Evolutionary conservation across 2,888 invertebrate species (phyloP).

Genomic region (Copidosoma aretas): DNA sequence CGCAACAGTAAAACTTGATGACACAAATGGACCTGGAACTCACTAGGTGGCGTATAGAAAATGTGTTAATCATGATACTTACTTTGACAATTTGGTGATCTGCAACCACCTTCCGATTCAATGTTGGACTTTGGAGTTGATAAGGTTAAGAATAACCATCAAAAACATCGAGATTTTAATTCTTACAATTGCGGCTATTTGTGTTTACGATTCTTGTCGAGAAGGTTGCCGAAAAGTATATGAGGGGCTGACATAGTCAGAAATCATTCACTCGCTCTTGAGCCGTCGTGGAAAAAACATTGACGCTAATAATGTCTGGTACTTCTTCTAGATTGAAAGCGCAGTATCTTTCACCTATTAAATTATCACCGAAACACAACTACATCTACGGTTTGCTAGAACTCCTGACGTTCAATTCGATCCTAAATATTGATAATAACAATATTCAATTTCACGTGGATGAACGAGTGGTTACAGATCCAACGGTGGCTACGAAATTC

Average conservation of each 20-base stretch:
- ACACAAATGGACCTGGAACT: conserved; percentile 40
- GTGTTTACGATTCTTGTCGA: not conserved
- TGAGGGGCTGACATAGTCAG: not conserved
- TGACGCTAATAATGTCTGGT: not conserved
- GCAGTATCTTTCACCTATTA: not conserved
- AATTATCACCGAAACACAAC: not conserved
- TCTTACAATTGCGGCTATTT: no score
- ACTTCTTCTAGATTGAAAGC: not conserved
- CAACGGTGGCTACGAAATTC: conserved; percentile 8
- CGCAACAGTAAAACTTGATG: conserved; percentile 44
- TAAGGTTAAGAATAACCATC: conserved; percentile 39
- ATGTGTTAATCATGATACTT: conserved; percentile 19
- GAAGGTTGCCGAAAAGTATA: not conserved
- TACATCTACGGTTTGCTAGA: conserved; percentile 1
- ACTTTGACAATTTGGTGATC: conserved; percentile 43
- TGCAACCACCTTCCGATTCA: conserved; percentile 7
- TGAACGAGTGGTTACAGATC: not conserved
- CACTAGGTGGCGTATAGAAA: conserved; percentile 46
- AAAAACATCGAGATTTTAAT: conserved; percentile 41
- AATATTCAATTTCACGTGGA: conserved; percentile 22
- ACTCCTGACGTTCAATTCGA: conserved; percentile 3
- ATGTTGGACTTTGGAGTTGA: conserved; percentile 8
- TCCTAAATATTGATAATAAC: conserved; percentile 28
- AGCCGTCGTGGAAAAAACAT: not conserved
- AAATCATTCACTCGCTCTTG: not conserved